Conservation (phyloP, 2,888 invertebrate species). For the Serripes groenlandicus region DNA sequence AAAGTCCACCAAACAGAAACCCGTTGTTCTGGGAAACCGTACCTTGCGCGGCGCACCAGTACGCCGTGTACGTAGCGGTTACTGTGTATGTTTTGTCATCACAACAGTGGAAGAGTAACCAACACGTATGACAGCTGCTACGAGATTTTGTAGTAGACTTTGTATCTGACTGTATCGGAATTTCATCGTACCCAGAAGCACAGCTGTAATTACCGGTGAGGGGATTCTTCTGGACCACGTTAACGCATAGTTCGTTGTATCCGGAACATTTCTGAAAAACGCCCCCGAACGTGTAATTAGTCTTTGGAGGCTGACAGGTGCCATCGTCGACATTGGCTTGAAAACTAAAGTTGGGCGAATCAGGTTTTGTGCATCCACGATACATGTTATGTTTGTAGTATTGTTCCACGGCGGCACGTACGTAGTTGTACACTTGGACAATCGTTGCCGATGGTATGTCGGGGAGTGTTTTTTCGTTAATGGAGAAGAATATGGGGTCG, state of each 20-base stretch:
- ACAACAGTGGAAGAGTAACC: constrained; percentile 68
- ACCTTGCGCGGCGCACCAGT: constrained; percentile 78
- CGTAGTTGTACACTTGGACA: constrained; percentile 60
- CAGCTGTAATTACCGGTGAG: constrained; percentile 76
- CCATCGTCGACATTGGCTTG: constrained; percentile 81
- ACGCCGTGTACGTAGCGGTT: constrained; percentile 68
- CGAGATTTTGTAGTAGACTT: constrained; percentile 31
- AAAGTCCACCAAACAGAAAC: constrained; percentile 80
- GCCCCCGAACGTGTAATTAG: constrained; percentile 81
- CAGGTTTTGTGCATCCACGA: constrained; percentile 76
- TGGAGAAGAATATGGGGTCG: constrained; percentile 77
- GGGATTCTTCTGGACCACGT: constrained; percentile 73
- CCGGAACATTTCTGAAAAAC: constrained; percentile 75
- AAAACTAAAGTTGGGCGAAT: constrained; percentile 77
- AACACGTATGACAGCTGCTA: constrained; percentile 67
- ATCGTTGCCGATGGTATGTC: constrained; percentile 74
- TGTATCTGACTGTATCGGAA: constrained; percentile 66
- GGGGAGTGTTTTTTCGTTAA: constrained; percentile 72
- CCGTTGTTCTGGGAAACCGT: constrained; percentile 66
- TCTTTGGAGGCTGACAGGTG: constrained; percentile 70
- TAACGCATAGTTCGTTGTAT: constrained; percentile 43
- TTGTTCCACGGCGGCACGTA: constrained; percentile 71
- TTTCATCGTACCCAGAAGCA: constrained; percentile 70
- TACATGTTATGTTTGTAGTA: constrained; percentile 80
- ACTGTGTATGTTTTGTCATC: constrained; percentile 56